phyloP scores from a whole-genome alignment of 23 tunicate genomes.

The Trididemnum miniatum region DNA sequence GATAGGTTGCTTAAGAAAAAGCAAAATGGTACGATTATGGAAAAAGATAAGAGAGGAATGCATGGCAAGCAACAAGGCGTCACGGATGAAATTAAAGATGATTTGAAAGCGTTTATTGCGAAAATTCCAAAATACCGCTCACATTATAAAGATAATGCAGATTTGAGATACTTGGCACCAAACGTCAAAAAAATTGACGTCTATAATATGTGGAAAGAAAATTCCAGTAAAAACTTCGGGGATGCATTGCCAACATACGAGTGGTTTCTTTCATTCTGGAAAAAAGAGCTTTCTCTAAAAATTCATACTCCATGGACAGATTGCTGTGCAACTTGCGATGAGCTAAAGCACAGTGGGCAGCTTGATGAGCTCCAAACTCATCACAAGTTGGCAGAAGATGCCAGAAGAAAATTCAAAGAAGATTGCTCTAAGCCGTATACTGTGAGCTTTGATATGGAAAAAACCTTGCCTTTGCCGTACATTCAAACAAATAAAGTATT shows the following conservation, averaged over 20 bases:
- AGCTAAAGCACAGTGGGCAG: not conserved
- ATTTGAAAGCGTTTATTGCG: not conserved
- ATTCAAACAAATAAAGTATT: conserved; percentile 14
- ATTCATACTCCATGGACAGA: not conserved
- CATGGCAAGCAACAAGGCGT: conserved; percentile 2
- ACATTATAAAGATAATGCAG: not conserved
- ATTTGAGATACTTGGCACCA: not conserved
- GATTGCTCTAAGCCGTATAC: conserved; percentile 5
- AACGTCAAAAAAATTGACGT: conserved; percentile 7
- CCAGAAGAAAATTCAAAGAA: not conserved
- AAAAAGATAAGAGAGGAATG: not conserved
- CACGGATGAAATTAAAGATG: not conserved
- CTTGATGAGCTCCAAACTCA: conserved; percentile 9
- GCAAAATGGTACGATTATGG: not conserved
- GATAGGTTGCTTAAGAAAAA: conserved; percentile 4
- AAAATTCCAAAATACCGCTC: conserved; percentile 10
- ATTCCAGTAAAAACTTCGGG: not conserved
- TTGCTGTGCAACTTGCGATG: conserved; percentile 12
- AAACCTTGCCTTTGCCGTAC: conserved; percentile 14
- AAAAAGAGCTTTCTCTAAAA: not conserved
- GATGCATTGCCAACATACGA: conserved; percentile 10
- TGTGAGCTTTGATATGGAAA: conserved; percentile 12
- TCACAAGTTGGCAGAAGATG: not conserved
- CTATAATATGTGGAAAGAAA: conserved; percentile 14
- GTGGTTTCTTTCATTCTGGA: conserved; percentile 16